phyloP scores from a whole-genome alignment of 2,888 invertebrate species.

The Aphodius granarius region DNA sequence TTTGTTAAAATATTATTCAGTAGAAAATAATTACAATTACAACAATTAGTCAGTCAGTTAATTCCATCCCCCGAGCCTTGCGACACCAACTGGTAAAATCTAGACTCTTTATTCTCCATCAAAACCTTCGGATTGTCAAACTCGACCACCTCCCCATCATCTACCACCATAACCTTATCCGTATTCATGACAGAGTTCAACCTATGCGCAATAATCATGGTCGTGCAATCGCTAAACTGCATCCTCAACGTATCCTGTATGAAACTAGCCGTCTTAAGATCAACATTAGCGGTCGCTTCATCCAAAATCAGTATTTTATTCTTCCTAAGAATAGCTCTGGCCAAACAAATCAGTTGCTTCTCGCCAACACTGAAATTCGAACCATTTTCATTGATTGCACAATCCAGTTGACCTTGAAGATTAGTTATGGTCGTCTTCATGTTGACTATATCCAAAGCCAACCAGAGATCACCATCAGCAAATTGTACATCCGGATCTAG shows the following conservation, averaged over 20 bases:
- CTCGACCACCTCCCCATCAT: conserved; percentile 73
- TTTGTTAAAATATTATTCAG: conserved; percentile 5
- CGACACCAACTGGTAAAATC: conserved; percentile 67
- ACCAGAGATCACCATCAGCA: conserved; percentile 77
- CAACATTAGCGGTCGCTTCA: conserved; percentile 81
- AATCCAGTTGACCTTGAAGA: conserved; percentile 63
- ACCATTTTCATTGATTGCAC: conserved; percentile 69
- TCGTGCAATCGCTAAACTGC: conserved; percentile 73
- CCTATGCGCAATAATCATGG: conserved; percentile 80
- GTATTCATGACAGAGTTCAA: conserved; percentile 83
- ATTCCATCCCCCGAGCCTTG: conserved; percentile 47
- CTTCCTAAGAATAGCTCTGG: conserved; percentile 59
- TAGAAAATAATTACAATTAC: not conserved
- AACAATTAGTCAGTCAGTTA: not conserved
- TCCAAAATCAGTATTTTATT: conserved; percentile 51
- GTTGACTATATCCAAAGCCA: conserved; percentile 77
- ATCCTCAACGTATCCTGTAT: conserved; percentile 73
- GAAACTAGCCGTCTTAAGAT: conserved; percentile 71
- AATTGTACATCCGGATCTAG: conserved; percentile 83
- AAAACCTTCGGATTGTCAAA: conserved; percentile 72
- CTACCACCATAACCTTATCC: conserved; percentile 77
- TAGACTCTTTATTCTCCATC: conserved; percentile 60
- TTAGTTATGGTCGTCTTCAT: conserved; percentile 68
- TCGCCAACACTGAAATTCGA: conserved; percentile 53
- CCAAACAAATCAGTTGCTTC: conserved; percentile 69